These are phyloP conservation scores for Aplochiton taeniatus DNA, from an alignment of 2,797 vertebrate species.

Conservation along the genomic window DNA sequence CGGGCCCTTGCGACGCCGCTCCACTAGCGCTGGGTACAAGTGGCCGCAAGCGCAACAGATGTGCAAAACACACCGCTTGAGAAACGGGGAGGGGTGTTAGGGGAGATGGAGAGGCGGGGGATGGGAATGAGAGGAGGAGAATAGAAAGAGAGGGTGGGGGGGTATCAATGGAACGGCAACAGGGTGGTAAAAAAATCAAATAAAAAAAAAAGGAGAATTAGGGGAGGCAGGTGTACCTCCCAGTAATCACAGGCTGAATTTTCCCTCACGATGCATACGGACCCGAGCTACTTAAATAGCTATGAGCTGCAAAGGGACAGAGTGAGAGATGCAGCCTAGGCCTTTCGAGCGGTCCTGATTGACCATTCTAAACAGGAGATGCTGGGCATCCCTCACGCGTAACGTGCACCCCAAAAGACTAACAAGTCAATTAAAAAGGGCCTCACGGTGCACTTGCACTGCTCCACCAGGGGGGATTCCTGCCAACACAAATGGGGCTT, in stretches of 20 bases:
- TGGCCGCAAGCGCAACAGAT: conserved; percentile 43
- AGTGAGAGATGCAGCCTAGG: neutral
- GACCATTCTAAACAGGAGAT: neutral
- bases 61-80: conserved; percentile 27
- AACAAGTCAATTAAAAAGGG: conserved; percentile 22
- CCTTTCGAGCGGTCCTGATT: conserved; percentile 13
- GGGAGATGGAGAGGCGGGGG: conserved; percentile 10
- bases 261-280: neutral
- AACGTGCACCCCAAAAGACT: conserved; percentile 18
- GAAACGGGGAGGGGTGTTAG: conserved; percentile 14
- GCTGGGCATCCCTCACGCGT: conserved; percentile 7
- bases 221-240: neutral
- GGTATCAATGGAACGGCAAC: neutral
- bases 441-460: conserved; percentile 21
- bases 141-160: conserved; percentile 7
- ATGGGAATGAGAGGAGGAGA: conserved; percentile 2
- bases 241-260: conserved; percentile 6
- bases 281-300: neutral
- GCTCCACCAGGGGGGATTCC: conserved; percentile 28
- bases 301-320: neutral
- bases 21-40: conserved; percentile 14
- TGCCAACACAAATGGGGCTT: conserved; percentile 29
- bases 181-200: conserved; percentile 19
- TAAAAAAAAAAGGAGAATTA: conserved; percentile 13
- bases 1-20: conserved; percentile 22